These are phyloP conservation scores for Hepsetus odoe DNA, from an alignment of 2,113 vertebrate species.

Conservation along the genomic window DNA sequence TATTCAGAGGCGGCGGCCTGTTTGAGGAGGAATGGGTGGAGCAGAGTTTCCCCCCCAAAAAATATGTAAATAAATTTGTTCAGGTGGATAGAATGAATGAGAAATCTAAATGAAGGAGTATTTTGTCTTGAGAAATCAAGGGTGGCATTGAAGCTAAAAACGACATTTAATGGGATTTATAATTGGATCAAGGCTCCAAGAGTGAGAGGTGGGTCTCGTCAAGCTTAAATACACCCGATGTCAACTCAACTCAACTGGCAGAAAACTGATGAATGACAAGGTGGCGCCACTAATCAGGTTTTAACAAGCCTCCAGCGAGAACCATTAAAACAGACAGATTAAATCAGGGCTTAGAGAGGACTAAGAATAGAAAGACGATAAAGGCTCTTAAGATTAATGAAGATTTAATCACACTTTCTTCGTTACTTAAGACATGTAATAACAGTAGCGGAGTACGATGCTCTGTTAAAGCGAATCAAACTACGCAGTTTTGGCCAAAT, in stretches of 20 bases:
- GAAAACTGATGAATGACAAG: conserved; percentile 13
- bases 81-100: too few relatives aligned
- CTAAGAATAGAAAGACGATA: conserved; percentile 19
- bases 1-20: conserved; percentile 28
- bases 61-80: too few relatives aligned
- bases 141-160: conserved; percentile 26
- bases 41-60: conserved; percentile 19
- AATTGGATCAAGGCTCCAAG: conserved; percentile 42
- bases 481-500: too few relatives aligned
- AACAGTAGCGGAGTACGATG: not conserved
- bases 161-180: conserved; percentile 39
- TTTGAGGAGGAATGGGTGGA: conserved; percentile 1
- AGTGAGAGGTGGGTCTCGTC: conserved; percentile 39
- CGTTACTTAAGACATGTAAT: not conserved
- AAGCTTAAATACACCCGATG: not conserved
- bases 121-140: conserved; percentile 43
- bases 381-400: conserved; percentile 1
- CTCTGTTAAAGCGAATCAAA: not conserved
- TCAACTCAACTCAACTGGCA: not conserved
- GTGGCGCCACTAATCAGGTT: conserved; percentile 1
- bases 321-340: conserved; percentile 20
- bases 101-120: too few relatives aligned
- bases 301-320: conserved; percentile 34
- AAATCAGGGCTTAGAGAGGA: conserved; percentile 1
- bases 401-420: not conserved